A percentile compares a stretch with the other conserved stretches of the same genome.
phyloP scores from a whole-genome alignment of 1,140 invertebrate species.

The Onthophagus taurus region DNA sequence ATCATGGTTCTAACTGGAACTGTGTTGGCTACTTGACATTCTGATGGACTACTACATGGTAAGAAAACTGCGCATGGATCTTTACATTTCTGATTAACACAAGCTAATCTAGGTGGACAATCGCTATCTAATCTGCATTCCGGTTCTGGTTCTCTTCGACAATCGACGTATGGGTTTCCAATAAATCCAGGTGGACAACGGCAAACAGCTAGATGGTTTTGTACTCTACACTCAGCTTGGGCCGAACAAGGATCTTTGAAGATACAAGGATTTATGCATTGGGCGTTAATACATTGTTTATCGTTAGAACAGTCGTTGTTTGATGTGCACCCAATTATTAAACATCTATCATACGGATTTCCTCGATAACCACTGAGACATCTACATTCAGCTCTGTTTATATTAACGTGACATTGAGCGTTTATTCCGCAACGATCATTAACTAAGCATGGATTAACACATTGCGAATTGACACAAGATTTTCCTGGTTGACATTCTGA shows the following conservation, averaged over 20 bases:
- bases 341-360: slow-evolving; percentile 66
- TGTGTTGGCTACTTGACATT: slow-evolving; percentile 71
- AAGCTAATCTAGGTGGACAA: slow-evolving; percentile 69
- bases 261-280: slow-evolving; percentile 79
- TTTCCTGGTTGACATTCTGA: slow-evolving; percentile 71
- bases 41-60: slow-evolving; percentile 69
- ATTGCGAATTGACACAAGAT: slow-evolving; percentile 75
- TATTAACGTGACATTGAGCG: slow-evolving; percentile 69
- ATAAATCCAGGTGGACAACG: slow-evolving; percentile 60
- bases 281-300: slow-evolving; percentile 73
- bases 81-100: slow-evolving; percentile 70
- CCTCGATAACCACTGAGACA: slow-evolving; percentile 73
- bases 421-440: slow-evolving; percentile 73
- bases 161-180: slow-evolving; percentile 76
- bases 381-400: slow-evolving; percentile 66
- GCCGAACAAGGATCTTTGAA: slow-evolving; percentile 67
- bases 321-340: slow-evolving; percentile 74
- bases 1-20: slow-evolving; percentile 78
- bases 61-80: slow-evolving; percentile 70
- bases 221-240: slow-evolving; percentile 65
- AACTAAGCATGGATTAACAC: slow-evolving; percentile 71
- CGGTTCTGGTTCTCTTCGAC: slow-evolving; percentile 56
- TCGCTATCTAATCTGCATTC: slow-evolving; percentile 74
- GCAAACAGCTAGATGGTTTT: slow-evolving; percentile 75
- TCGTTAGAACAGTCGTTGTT: slow-evolving; percentile 81